Base-by-base conservation (phyloP, 1,140 invertebrate genomes). In the Danaus melanippus region DNA sequence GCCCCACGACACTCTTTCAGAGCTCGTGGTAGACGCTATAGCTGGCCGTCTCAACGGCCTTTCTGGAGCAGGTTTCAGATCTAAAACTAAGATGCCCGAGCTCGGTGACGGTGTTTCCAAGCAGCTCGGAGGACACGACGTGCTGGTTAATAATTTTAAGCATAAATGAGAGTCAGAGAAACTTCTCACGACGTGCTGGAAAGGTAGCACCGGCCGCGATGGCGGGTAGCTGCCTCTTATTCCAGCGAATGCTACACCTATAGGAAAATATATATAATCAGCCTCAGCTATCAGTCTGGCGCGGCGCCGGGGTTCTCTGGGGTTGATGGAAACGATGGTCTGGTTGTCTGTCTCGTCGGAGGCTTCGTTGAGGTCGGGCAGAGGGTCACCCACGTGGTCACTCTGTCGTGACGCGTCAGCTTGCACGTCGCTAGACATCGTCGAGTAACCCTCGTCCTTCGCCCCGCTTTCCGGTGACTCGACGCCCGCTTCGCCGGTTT, bases 361-460 rank as follows among this genome's bases (percentile, higher is more conserved):
- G 6, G 90, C 92, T 71, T 93, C 92, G 76, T 93, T 92, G 7
- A 93, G 86, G 71, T 93, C 92, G 52, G 92, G 92, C 4, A 93
- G 77, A 6, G 90, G 76, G 49, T 88, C 84, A 0, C 89, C 88
- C 0, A 79, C 81, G 56, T 86, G 81, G 50, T 90, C 88, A 43
- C 89, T 88, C 48, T 89, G 88, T 12, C 89, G 78, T 8, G 88
- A 88, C 0, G 89, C 89, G 62, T 93, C 92, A 1, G 91, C 91
- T 74, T 95, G 93, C 2, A 95, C 93, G 74, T 96, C 94, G 67
- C 93, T 95, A 1, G 94, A 95, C 94, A 96, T 96, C 4, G 94
- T 95, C 32, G 94, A 95, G 76, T 96, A 96, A 1, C 94, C 94
- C 81, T 96, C 94, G 83, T 95, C 94, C 62, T 93, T 90, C 60